Percentiles rank a stretch among this genome's conserved stretches.
Conservation (phyloP, 2,888 invertebrate species). For the Eupithecia subfuscata region DNA sequence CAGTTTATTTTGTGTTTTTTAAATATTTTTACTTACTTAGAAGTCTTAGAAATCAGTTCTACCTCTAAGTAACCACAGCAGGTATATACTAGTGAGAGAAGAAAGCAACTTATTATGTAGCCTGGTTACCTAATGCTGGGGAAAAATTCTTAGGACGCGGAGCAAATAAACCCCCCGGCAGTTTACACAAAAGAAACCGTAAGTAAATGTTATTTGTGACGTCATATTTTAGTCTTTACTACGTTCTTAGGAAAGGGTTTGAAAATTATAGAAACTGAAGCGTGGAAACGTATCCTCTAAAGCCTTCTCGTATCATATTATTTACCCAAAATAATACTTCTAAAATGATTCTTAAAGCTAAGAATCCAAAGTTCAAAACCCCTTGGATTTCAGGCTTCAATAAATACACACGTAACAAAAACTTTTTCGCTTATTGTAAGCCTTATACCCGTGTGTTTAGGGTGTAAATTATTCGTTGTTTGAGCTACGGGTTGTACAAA, state of each 20-base stretch:
- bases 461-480: constrained; percentile 47
- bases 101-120: neutral
- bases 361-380: constrained; percentile 45
- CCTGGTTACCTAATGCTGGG: constrained; percentile 1
- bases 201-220: constrained; percentile 32
- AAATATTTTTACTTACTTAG: neutral
- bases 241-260: constrained; percentile 36
- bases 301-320: constrained; percentile 37
- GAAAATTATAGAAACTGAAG: constrained; percentile 42
- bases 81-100: neutral
- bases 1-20: neutral
- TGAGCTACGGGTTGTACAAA: constrained; percentile 44
- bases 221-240: constrained; percentile 37
- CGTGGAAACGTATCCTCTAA: constrained; percentile 39
- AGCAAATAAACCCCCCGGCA: constrained; percentile 12
- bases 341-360: constrained; percentile 41
- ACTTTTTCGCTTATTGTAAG: constrained; percentile 29
- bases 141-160: constrained; percentile 3
- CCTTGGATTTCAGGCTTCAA: constrained; percentile 46
- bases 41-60: neutral
- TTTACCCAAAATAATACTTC: constrained; percentile 31
- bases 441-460: constrained; percentile 27
- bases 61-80: neutral
- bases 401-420: constrained; percentile 39
- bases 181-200: constrained; percentile 25